These are phyloP conservation scores for Cyrtorhinus lividipennis DNA, from an alignment of 1,140 invertebrate species.

Conservation along the genomic window DNA sequence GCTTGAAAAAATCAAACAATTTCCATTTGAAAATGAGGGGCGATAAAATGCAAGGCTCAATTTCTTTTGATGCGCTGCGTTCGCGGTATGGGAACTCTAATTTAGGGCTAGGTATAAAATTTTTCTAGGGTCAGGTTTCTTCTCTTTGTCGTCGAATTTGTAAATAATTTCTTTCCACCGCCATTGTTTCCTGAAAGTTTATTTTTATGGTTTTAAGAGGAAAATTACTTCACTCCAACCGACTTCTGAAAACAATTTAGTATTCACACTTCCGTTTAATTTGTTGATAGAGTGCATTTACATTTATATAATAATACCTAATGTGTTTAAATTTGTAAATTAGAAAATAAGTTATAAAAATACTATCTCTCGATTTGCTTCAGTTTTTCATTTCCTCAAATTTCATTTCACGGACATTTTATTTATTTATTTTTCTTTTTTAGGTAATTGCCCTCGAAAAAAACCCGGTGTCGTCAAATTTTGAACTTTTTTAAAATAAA, in stretches of 20 bases:
- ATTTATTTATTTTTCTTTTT: background rate
- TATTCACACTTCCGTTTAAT: slow-evolving; percentile 1
- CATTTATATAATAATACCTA: slow-evolving; percentile 1
- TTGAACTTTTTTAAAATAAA: background rate
- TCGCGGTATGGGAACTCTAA: slow-evolving; percentile 1
- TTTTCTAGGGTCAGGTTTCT: background rate
- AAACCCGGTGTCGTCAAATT: too few relatives aligned
- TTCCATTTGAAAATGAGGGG: too few relatives aligned
- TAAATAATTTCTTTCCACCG: background rate
- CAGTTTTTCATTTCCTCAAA: background rate
- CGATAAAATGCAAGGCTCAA: too few relatives aligned
- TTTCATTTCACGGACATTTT: background rate
- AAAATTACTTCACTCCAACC: background rate
- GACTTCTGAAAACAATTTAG: background rate
- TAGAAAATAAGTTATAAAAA: slow-evolving; percentile 5
- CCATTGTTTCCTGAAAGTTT: background rate
- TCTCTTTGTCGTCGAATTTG: background rate
- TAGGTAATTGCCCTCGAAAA: background rate
- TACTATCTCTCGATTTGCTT: background rate
- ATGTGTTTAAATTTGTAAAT: slow-evolving; percentile 10
- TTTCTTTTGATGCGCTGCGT: too few relatives aligned
- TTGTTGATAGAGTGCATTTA: slow-evolving; percentile 8
- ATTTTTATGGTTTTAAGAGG: background rate
- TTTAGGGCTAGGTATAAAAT: slow-evolving; percentile 2
- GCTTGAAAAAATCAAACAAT: too few relatives aligned